phyloP scores from a whole-genome alignment of 2,797 vertebrate species.

The Pteropus rufus region DNA sequence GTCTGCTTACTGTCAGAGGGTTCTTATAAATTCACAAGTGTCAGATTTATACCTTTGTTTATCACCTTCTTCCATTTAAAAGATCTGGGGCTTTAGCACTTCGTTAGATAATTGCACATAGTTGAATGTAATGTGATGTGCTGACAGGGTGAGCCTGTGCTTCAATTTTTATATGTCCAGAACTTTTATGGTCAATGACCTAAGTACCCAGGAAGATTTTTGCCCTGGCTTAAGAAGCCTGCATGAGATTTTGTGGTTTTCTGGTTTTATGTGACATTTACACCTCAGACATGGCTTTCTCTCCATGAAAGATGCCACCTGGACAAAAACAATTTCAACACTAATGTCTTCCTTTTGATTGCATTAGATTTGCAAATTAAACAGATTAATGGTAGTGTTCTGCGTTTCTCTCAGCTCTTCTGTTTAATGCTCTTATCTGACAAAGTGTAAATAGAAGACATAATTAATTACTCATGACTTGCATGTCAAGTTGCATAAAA shows the following conservation, averaged over 20 bases:
- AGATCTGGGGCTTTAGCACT: neutral
- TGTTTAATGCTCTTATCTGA: constrained; percentile 80
- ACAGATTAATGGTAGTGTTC: constrained; percentile 69
- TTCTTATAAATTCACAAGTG: neutral
- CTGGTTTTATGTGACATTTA: neutral
- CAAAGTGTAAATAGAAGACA: constrained; percentile 79
- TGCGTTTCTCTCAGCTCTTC: constrained; percentile 74
- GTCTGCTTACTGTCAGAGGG: neutral
- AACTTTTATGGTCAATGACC: neutral
- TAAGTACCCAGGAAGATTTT: neutral
- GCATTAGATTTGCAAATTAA: constrained; percentile 72
- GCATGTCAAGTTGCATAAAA: constrained; percentile 72
- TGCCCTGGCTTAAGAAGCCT: neutral
- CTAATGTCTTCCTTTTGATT: constrained; percentile 70
- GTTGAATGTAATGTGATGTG: neutral
- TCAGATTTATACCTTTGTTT: neutral
- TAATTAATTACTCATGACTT: constrained; percentile 83
- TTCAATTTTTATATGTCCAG: neutral
- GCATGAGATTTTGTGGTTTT: neutral
- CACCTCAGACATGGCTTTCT: neutral
- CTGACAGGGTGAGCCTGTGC: neutral
- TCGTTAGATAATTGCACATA: neutral
- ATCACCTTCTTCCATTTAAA: neutral
- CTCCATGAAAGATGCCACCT: neutral
- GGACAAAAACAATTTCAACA: constrained; percentile 58